phyloP scores from a whole-genome alignment of 2,797 vertebrate genomes.

The Pipistrellus pipistrellus region DNA sequence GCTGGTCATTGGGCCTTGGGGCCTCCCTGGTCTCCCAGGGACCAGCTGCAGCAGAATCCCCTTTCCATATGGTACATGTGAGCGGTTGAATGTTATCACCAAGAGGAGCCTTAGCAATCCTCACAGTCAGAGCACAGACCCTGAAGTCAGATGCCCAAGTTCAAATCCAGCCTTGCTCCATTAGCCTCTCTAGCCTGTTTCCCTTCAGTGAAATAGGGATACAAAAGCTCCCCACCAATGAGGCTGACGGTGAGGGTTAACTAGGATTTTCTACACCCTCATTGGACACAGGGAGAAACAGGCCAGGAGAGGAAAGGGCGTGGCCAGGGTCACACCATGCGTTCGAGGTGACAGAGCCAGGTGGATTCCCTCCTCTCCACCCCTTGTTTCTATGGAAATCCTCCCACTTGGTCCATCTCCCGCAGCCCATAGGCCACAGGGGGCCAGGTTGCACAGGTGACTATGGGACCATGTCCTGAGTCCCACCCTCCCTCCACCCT shows the following conservation, averaged over 20 bases:
- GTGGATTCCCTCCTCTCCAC: neutral
- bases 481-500: neutral
- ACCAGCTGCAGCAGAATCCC: neutral
- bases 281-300: neutral
- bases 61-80: neutral
- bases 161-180: neutral
- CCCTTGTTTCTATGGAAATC: neutral
- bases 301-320: neutral
- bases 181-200: neutral
- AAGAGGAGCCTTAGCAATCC: neutral
- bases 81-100: neutral
- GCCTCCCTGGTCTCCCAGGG: neutral
- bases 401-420: neutral
- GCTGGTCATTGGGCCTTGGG: neutral
- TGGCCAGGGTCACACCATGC: neutral
- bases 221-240: neutral
- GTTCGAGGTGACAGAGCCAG: neutral
- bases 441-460: neutral
- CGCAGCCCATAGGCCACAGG: neutral
- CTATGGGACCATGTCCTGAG: neutral
- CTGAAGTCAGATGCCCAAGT: neutral
- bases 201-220: neutral
- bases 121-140: neutral
- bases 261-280: neutral
- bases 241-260: neutral